Evolutionary conservation across 2,888 invertebrate genomes (phyloP), one percentile per base, ranked within the genome.

Genomic region (Agrypnus murinus): DNA sequence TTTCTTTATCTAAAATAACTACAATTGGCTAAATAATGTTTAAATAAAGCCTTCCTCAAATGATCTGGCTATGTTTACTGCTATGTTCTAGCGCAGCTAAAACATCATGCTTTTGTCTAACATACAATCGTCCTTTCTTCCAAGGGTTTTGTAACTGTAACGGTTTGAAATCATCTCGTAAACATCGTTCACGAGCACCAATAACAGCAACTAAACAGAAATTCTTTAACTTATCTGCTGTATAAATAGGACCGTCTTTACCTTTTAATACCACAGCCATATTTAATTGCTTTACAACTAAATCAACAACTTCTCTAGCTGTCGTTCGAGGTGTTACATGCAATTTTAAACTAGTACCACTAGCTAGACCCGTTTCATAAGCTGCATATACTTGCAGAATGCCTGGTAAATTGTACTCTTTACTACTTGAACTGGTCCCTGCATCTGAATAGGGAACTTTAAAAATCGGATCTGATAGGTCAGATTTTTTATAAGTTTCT

Each of bases 171-270:
- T 98, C 98, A 81, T 98, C 97, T 3, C 97, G 87, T 5, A 99
- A 88, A 81, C 98, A 97, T 69, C 98, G 89, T 82, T 99, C 98
- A 34, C 98, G 87, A 0, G 97, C 96, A 0, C 98, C 98, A 68
- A 98, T 96, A 31, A 98, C 97, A 0, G 97, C 96, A 2, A 98
- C 98, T 50, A 98, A 89, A 83, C 97, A 98, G 85, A 97, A 98
- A 83, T 96, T 95, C 71, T 91, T 91, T 70, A 96, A 86, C 83
- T 94, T 92, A 63, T 95, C 95, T 1, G 93, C 90, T 0, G 92
- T 91, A 81, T 95, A 95, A 45, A 96, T 92, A 0, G 97, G 97
- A 0, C 95, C 95, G 45, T 93, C 90, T 83, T 93, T 94, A 50
- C 95, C 93, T 84, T 95, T 96, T 15, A 95, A 87, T 14, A 94